phyloP scores from a whole-genome alignment of 2,113 vertebrate genomes.

The Syngnathoides biaculeatus region DNA sequence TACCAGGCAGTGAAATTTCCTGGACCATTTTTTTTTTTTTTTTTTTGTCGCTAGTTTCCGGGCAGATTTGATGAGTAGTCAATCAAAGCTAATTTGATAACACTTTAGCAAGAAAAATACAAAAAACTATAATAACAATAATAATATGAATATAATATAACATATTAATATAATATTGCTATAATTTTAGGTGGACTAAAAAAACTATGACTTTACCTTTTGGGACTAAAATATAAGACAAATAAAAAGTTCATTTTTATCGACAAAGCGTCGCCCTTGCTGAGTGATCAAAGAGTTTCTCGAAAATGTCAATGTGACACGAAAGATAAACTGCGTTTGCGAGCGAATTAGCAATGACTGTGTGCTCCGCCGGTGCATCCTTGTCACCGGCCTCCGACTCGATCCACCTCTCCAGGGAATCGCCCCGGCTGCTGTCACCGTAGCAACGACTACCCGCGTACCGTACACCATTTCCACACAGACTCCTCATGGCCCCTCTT shows the following conservation, averaged over 20 bases:
- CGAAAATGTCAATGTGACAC: neutral
- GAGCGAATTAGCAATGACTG: constrained; percentile 14
- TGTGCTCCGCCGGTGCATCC: constrained; percentile 52
- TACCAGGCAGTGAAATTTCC: no score
- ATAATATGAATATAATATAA: no score
- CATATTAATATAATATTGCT: no score
- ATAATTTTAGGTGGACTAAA: no score
- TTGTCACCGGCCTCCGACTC: constrained; percentile 36
- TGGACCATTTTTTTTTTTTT: no score
- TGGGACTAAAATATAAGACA: no score
- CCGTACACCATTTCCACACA: constrained; percentile 21
- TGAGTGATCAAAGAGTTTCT: no score
- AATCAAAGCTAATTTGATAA: neutral
- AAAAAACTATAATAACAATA: no score
- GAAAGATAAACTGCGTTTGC: constrained; percentile 16
- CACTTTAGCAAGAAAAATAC: neutral
- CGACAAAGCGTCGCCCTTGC: no score
- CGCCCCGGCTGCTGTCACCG: constrained; percentile 39
- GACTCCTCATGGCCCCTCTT: constrained; percentile 16
- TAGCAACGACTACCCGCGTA: constrained; percentile 44
- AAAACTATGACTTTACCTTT: no score
- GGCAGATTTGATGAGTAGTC: neutral
- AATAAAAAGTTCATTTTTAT: no score
- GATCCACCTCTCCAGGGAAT: constrained; percentile 58
- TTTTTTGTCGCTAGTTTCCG: neutral